Percentiles rank a stretch among this genome's conserved stretches.
phyloP scores from a whole-genome alignment of 2,888 invertebrate genomes.

The Meta bourneti region DNA sequence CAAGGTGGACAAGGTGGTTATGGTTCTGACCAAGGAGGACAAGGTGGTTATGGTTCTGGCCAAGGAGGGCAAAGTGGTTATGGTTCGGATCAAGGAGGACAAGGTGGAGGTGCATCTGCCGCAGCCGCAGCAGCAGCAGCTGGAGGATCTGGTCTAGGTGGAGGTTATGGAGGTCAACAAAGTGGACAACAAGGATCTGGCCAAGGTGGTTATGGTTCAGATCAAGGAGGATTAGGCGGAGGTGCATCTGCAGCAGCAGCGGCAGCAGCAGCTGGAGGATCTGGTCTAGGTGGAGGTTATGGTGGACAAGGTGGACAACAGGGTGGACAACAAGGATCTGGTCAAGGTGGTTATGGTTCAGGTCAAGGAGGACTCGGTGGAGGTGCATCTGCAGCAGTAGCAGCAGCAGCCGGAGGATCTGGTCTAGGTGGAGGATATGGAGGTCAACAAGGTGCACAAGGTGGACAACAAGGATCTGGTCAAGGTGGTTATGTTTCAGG shows the following conservation, averaged over 20 bases:
- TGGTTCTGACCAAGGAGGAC: background rate
- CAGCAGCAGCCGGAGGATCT: background rate
- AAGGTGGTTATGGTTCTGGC: background rate
- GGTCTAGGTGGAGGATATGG: background rate
- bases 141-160: background rate
- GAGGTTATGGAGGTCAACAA: too few relatives aligned
- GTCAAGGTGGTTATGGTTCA: background rate
- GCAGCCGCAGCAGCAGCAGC: too few relatives aligned
- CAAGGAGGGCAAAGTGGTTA: background rate
- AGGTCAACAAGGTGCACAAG: background rate
- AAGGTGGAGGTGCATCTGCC: too few relatives aligned
- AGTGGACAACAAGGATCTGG: too few relatives aligned
- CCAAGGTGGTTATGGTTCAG: too few relatives aligned
- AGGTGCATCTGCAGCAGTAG: background rate
- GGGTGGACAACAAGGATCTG: background rate
- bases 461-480: background rate
- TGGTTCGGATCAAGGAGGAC: background rate
- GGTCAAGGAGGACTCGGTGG: background rate
- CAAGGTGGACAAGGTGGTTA: background rate
- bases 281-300: too few relatives aligned
- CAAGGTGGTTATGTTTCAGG: too few relatives aligned
- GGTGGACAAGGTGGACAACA: background rate
- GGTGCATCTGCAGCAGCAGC: too few relatives aligned
- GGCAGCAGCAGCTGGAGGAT: too few relatives aligned
- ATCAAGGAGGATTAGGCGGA: too few relatives aligned